A percentile compares a stretch with the other conserved stretches of the same genome.
Conservation (phyloP, 2,113 vertebrate species). For the Chloebia gouldiae region DNA sequence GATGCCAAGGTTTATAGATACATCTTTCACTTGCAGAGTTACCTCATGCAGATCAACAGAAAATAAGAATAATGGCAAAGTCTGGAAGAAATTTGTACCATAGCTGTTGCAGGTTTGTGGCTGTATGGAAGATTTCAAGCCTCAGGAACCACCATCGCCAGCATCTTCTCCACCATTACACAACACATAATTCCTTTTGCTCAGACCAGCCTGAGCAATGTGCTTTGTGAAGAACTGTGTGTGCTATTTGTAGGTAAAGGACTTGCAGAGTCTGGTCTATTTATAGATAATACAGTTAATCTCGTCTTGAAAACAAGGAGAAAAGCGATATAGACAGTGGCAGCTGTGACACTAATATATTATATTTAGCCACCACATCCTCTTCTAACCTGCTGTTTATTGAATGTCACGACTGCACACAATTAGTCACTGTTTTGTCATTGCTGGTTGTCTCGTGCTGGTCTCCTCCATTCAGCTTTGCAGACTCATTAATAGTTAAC, state of each 20-base stretch:
- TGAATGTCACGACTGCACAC: not conserved
- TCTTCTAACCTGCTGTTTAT: not conserved
- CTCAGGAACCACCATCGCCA: not conserved
- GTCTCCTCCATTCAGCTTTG: not conserved
- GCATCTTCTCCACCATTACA: not conserved
- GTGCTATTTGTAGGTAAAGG: not conserved
- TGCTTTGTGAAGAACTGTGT: not conserved
- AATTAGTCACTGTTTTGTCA: not conserved
- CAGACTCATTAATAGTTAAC: not conserved
- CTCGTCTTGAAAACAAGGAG: not conserved
- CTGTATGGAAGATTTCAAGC: not conserved
- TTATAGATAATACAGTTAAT: constrained; percentile 21
- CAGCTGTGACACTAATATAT: constrained; percentile 6
- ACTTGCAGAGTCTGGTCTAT: constrained; percentile 2
- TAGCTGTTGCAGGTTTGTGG: not conserved
- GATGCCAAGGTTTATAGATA: not conserved
- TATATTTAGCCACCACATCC: not conserved
- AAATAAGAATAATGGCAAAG: not conserved
- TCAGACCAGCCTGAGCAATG: not conserved
- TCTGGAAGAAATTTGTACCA: not conserved
- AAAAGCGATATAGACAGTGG: not conserved
- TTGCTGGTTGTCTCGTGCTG: not conserved
- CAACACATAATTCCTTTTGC: not conserved
- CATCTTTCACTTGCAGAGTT: not conserved
- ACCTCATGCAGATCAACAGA: not conserved